phyloP scores from a whole-genome alignment of 2,113 vertebrate species.

The Macrotus californicus region DNA sequence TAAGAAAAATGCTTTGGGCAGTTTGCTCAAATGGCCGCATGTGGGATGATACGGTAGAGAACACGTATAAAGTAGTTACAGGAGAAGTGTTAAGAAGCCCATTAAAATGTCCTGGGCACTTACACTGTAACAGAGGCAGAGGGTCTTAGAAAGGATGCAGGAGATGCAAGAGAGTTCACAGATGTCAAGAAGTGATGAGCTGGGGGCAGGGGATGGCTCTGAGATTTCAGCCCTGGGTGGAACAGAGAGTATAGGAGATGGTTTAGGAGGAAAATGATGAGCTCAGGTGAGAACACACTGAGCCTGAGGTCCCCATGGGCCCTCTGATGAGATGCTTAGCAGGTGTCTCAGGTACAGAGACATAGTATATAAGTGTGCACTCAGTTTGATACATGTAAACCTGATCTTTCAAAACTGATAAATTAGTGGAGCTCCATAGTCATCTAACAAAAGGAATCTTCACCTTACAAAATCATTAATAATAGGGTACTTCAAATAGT shows the following conservation, averaged over 20 bases:
- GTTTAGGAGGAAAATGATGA: background rate
- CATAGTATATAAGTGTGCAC: background rate
- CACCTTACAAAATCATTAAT: slow-evolving; percentile 46
- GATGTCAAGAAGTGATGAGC: background rate
- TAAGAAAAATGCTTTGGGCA: background rate
- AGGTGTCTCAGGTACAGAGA: background rate
- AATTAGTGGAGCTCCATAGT: background rate
- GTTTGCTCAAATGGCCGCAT: background rate
- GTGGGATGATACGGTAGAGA: background rate
- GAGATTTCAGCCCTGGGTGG: background rate
- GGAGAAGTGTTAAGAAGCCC: background rate
- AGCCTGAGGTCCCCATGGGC: background rate
- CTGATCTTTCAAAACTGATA: slow-evolving; percentile 45
- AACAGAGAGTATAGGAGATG: too few relatives aligned
- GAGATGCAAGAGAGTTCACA: background rate
- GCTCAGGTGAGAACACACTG: background rate
- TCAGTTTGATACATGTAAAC: background rate
- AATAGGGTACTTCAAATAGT: slow-evolving; percentile 57
- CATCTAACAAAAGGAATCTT: slow-evolving; percentile 31
- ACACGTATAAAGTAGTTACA: background rate
- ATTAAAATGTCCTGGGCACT: background rate
- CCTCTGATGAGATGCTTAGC: background rate
- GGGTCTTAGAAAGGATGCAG: background rate
- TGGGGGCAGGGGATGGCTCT: background rate
- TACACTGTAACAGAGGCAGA: background rate